Percentiles rank a stretch among this genome's conserved stretches.
Conservation (phyloP, 2,113 vertebrate genomes). For the Columbina picui region DNA sequence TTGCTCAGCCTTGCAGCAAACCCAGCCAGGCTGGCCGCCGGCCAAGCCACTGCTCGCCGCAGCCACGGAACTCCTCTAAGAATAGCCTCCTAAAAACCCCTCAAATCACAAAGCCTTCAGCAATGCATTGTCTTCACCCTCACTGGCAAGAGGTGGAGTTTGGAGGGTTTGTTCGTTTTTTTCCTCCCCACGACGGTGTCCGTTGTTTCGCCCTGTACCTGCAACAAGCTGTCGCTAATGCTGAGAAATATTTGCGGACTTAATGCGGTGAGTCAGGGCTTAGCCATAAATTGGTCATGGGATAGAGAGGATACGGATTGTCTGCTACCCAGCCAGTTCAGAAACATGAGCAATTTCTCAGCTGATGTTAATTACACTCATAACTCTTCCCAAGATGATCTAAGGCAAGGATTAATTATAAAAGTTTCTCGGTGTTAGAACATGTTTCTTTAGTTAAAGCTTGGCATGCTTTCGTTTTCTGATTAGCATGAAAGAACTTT, state of each 20-base stretch:
- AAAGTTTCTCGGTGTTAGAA: constrained; percentile 3
- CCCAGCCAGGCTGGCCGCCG: background rate
- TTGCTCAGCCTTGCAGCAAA: background rate
- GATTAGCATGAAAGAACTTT: background rate
- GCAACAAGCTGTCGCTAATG: background rate
- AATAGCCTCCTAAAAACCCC: background rate
- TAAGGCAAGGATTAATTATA: constrained; percentile 46
- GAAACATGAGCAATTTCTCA: constrained; percentile 29
- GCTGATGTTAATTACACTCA: constrained; percentile 22
- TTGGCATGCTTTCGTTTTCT: background rate
- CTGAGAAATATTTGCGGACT: background rate
- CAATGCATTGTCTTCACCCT: background rate
- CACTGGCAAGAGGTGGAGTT: background rate
- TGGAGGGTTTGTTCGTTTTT: background rate
- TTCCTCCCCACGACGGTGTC: fast-evolving
- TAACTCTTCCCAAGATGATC: constrained; percentile 30
- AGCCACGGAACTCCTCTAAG: background rate
- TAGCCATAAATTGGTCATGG: constrained; percentile 26
- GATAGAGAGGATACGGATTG: constrained; percentile 13
- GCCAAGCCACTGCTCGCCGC: background rate
- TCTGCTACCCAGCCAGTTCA: background rate
- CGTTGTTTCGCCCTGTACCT: background rate
- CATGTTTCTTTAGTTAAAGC: constrained; percentile 30
- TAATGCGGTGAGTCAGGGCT: constrained; percentile 35
- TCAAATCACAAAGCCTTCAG: background rate